phyloP scores from a whole-genome alignment of 2,888 invertebrate species.

The Busseola fusca region DNA sequence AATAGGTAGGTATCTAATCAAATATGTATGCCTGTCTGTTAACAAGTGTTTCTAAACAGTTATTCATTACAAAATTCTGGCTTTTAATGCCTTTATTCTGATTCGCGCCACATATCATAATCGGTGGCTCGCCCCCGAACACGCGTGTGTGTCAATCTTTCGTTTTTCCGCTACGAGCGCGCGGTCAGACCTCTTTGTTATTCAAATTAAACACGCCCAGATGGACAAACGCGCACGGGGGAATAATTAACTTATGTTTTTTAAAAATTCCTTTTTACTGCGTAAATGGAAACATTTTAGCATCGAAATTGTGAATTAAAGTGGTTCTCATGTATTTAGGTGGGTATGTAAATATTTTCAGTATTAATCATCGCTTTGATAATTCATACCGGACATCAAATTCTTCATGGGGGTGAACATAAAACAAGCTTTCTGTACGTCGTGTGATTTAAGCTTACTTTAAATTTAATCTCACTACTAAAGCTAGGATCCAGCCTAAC shows the following conservation, averaged over 20 bases:
- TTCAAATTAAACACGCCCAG: slow-evolving; percentile 81
- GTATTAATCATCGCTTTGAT: slow-evolving; percentile 31
- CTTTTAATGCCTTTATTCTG: slow-evolving; percentile 50
- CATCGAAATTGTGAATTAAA: slow-evolving; percentile 33
- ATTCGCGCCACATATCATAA: slow-evolving; percentile 63
- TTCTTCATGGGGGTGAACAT: slow-evolving; percentile 46
- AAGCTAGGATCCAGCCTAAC: slow-evolving; percentile 73
- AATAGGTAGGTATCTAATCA: not conserved
- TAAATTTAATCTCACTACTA: slow-evolving; percentile 78
- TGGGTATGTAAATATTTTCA: slow-evolving; percentile 42
- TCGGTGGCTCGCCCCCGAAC: slow-evolving; percentile 61
- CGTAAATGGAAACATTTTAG: slow-evolving; percentile 50
- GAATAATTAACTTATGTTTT: slow-evolving; percentile 82
- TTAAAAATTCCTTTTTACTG: slow-evolving; percentile 57
- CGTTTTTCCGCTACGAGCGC: slow-evolving; percentile 75
- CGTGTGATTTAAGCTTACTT: slow-evolving; percentile 75
- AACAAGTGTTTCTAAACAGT: slow-evolving; percentile 21
- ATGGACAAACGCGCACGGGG: slow-evolving; percentile 71
- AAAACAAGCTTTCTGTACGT: slow-evolving; percentile 66
- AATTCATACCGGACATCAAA: slow-evolving; percentile 39
- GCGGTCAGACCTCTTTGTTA: slow-evolving; percentile 82
- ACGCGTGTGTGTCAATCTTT: slow-evolving; percentile 78
- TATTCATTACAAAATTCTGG: slow-evolving; percentile 41
- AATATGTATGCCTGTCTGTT: slow-evolving; percentile 1
- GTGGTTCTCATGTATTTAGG: slow-evolving; percentile 16